These are phyloP conservation scores for Notiomystis cincta DNA, from an alignment of 2,113 vertebrate genomes.

Conservation along the genomic window DNA sequence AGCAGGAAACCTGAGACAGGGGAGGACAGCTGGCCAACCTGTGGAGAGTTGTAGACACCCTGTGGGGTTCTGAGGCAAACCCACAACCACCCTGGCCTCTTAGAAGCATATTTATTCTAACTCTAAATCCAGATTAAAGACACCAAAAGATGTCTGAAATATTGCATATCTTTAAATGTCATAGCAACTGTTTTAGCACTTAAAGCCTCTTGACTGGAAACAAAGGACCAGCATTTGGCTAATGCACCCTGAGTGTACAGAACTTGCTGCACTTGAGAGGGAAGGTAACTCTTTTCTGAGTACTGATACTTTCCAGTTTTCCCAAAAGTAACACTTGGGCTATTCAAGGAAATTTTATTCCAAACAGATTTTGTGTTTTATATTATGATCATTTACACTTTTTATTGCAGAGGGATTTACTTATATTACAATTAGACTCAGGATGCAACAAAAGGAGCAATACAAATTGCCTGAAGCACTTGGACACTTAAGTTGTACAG, in stretches of 20 bases:
- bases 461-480: neutral
- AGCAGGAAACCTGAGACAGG: neutral
- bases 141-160: neutral
- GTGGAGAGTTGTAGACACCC: neutral
- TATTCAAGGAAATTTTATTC: slow-evolving; percentile 6
- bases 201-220: neutral
- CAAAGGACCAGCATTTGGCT: neutral
- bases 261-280: neutral
- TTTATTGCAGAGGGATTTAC: slow-evolving; percentile 20
- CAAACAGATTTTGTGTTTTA: neutral
- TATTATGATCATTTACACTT: neutral
- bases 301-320: neutral
- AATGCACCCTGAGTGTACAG: neutral
- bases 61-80: neutral
- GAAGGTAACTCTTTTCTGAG: neutral
- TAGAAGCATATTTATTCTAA: neutral
- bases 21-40: neutral
- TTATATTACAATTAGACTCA: neutral
- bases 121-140: neutral
- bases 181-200: neutral
- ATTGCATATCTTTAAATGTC: neutral
- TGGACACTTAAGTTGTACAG: neutral
- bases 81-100: neutral
- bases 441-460: neutral
- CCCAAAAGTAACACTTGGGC: neutral